Evolutionary conservation across 1,140 invertebrate genomes (phyloP).

Genomic region (Drosophila murphyi): DNA sequence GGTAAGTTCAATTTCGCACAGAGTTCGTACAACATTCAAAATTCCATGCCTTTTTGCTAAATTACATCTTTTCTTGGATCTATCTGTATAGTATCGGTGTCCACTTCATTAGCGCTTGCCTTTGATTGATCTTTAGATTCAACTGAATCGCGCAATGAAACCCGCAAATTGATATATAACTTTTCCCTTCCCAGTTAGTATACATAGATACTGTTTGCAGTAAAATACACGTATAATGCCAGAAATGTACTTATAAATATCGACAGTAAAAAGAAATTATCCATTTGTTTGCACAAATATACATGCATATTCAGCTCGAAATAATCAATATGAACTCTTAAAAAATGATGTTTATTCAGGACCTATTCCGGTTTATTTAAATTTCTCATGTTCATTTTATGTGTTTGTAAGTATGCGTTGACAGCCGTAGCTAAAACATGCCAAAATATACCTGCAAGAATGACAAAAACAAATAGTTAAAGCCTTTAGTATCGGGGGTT

Average conservation of each 20-base stretch:
- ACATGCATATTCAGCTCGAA: no score
- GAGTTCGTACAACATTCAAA: no score
- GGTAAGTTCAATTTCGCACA: constrained; percentile 55
- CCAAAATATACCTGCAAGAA: constrained; percentile 32
- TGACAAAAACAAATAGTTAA: constrained; percentile 51
- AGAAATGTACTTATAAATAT: constrained; percentile 17
- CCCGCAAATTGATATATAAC: background rate
- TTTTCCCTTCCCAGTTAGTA: constrained; percentile 35
- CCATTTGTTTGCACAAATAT: no score
- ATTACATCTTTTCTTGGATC: no score
- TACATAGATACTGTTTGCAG: constrained; percentile 53
- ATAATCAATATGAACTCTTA: no score
- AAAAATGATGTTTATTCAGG: background rate
- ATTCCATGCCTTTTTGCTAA: no score
- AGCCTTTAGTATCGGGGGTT: constrained; percentile 34
- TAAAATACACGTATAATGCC: constrained; percentile 43
- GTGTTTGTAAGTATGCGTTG: background rate
- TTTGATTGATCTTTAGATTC: background rate
- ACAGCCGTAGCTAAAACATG: constrained; percentile 3
- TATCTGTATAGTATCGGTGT: background rate
- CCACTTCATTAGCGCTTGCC: background rate
- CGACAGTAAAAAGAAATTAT: no score
- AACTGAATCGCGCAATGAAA: background rate
- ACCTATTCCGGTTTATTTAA: background rate
- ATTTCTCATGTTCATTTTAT: background rate